Evolutionary conservation across 2,888 invertebrate genomes (phyloP).

Genomic region (Rhimphoctona megacephalus): DNA sequence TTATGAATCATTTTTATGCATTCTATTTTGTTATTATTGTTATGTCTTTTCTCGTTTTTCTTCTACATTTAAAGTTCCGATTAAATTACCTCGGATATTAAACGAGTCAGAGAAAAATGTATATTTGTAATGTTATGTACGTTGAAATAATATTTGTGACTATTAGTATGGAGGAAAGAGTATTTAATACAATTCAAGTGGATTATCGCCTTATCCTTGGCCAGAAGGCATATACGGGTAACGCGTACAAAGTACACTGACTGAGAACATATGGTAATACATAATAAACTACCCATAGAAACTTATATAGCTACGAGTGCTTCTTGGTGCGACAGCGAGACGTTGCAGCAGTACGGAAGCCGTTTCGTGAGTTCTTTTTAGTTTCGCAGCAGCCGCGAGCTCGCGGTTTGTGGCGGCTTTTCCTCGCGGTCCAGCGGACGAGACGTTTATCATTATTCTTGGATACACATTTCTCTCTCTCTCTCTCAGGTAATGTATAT

Average conservation of each 20-base stretch:
- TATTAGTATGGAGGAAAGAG: conserved; percentile 20
- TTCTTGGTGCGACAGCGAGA: conserved; percentile 56
- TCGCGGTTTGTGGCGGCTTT: conserved; percentile 51
- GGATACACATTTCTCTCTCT: not conserved
- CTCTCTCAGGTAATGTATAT: not conserved
- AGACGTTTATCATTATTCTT: conserved; percentile 64
- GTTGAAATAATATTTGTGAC: not conserved
- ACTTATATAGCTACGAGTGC: conserved; percentile 44
- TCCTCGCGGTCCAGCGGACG: conserved; percentile 58
- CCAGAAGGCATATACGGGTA: conserved; percentile 20
- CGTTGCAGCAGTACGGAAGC: conserved; percentile 67
- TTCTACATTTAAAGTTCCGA: not conserved
- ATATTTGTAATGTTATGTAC: not conserved
- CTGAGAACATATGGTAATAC: conserved; percentile 46
- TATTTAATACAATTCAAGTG: conserved; percentile 43
- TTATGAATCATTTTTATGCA: not conserved
- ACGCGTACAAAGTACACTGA: conserved; percentile 36
- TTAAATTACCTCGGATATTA: not conserved
- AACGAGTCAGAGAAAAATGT: not conserved
- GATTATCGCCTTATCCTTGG: conserved; percentile 35
- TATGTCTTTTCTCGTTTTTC: not conserved
- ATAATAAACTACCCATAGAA: conserved; percentile 54
- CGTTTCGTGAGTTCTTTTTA: conserved; percentile 68
- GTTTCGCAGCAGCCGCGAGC: conserved; percentile 52
- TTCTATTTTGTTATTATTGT: not conserved